A percentile compares a stretch with the other conserved stretches of the same genome.
These are phyloP conservation scores for Speoplatyrhinus poulsoni DNA, from an alignment of 2,113 vertebrate species.

Conservation along the genomic window DNA sequence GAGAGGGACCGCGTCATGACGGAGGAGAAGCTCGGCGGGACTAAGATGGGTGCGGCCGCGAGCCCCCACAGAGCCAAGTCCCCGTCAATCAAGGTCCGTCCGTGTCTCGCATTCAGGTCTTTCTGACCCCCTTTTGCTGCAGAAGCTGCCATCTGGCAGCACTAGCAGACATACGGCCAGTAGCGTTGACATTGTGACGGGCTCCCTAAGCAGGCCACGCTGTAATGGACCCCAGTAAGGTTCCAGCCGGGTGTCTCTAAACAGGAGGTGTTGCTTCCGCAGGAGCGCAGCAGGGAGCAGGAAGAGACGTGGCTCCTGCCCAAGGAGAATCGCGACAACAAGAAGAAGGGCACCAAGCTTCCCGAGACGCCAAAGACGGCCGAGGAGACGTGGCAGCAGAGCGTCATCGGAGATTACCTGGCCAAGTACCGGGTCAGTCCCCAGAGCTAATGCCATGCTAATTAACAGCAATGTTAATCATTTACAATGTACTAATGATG, in stretches of 20 bases:
- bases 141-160: no score
- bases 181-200: no score
- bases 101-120: not conserved
- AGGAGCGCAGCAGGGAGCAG: conserved; percentile 69
- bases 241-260: not conserved
- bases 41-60: conserved; percentile 43
- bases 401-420: conserved; percentile 79
- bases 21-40: conserved; percentile 76
- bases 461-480: not conserved
- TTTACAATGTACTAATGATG: not conserved
- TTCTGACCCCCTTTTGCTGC: no score
- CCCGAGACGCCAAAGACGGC: conserved; percentile 79
- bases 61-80: conserved; percentile 72
- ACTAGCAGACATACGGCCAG: no score
- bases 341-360: conserved; percentile 62
- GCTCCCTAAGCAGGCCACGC: no score
- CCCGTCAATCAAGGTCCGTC: conserved; percentile 71
- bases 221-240: no score
- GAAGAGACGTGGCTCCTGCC: conserved; percentile 67
- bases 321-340: conserved; percentile 66
- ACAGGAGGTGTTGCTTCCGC: not conserved
- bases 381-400: conserved; percentile 81
- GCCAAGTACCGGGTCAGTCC: conserved; percentile 76
- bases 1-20: conserved; percentile 75
- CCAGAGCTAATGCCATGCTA: not conserved